A percentile compares a stretch with the other conserved stretches of the same genome.
Conservation (phyloP, 1,140 invertebrate species). For the Holcopasites calliopsidis region DNA sequence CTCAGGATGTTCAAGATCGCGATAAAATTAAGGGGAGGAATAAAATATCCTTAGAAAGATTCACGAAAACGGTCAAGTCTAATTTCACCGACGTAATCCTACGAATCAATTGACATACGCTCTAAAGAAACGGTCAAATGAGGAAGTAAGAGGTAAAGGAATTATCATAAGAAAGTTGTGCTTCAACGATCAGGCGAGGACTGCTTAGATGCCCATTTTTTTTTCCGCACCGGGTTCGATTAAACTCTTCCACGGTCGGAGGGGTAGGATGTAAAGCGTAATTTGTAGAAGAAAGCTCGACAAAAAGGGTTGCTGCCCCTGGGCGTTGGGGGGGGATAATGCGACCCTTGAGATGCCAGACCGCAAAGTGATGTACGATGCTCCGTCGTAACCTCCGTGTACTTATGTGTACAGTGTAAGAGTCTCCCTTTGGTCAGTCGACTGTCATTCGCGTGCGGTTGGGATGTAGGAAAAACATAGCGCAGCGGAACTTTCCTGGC, state of each 20-base stretch:
- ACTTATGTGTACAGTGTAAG: constrained; percentile 64
- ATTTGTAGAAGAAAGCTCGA: constrained; percentile 74
- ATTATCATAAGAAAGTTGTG: not conserved
- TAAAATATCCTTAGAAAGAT: too few relatives aligned
- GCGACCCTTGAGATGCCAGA: constrained; percentile 76
- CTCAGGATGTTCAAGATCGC: too few relatives aligned
- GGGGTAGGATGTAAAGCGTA: constrained; percentile 62
- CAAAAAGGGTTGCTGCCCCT: constrained; percentile 73
- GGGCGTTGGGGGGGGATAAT: constrained; percentile 70
- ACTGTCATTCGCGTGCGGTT: constrained; percentile 1
- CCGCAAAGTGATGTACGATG: constrained; percentile 74
- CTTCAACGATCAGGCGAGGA: constrained; percentile 38
- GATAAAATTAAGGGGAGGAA: too few relatives aligned
- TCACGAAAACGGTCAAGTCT: too few relatives aligned
- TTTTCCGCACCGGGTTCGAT: constrained; percentile 67
- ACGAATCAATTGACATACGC: too few relatives aligned
- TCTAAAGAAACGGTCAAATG: too few relatives aligned
- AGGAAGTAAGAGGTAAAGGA: too few relatives aligned
- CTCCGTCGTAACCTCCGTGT: constrained; percentile 68
- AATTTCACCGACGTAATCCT: too few relatives aligned
- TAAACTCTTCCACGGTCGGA: constrained; percentile 71
- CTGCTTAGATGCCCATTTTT: constrained; percentile 63
- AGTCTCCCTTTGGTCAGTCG: constrained; percentile 33
- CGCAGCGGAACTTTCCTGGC: constrained; percentile 20
- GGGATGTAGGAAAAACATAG: constrained; percentile 15